Conservation (phyloP, 2,888 invertebrate species). For the Parnassius smintheus region DNA sequence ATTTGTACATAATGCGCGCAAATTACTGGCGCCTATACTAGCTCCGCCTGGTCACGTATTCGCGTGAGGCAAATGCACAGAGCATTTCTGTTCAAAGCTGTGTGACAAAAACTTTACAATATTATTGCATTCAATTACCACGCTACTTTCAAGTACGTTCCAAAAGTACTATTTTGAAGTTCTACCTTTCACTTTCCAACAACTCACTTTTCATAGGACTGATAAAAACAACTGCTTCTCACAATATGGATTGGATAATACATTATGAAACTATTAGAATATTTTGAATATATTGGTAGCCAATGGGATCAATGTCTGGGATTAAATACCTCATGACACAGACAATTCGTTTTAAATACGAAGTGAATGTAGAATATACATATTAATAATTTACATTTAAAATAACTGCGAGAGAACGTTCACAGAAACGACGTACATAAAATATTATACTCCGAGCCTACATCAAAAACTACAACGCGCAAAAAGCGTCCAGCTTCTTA, state of each 20-base stretch:
- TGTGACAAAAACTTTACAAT: conserved; percentile 48
- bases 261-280: conserved; percentile 10
- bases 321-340: conserved; percentile 53
- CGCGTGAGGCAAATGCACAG: conserved; percentile 9
- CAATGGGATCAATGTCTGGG: conserved; percentile 29
- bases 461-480: conserved; percentile 70
- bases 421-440: conserved; percentile 68
- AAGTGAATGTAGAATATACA: conserved; percentile 54
- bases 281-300: conserved; percentile 16
- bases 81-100: conserved; percentile 44
- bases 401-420: conserved; percentile 64
- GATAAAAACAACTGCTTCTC: conserved; percentile 16
- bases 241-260: conserved; percentile 10
- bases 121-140: conserved; percentile 74
- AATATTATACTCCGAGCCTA: conserved; percentile 67
- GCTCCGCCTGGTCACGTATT: neutral
- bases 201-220: conserved; percentile 22
- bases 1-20: conserved; percentile 38
- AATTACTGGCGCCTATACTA: conserved; percentile 5
- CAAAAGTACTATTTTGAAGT: conserved; percentile 67
- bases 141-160: conserved; percentile 68
- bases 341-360: conserved; percentile 54
- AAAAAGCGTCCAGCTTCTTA: conserved; percentile 70
- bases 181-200: conserved; percentile 35
- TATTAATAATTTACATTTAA: conserved; percentile 73